Base-by-base conservation (phyloP, 2,888 invertebrate species). In the Gastracanthus pulcherrimus region DNA sequence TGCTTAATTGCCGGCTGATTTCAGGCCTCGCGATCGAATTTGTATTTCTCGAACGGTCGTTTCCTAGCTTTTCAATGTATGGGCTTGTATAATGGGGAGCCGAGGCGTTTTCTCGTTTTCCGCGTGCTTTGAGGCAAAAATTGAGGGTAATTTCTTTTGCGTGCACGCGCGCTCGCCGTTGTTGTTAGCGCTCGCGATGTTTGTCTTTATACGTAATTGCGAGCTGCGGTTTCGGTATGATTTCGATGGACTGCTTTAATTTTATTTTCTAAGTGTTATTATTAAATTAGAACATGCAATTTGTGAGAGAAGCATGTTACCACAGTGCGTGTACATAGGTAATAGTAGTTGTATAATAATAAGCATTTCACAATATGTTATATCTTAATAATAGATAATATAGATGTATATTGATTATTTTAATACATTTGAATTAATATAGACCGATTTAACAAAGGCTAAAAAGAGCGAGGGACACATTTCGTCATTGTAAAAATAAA, bases 1-100 rank as follows among this genome's bases (percentile, higher is more conserved):
- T 77, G 66, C 71, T 72, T 72, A 76, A 77, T 81, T 70, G 66
- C 55, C n/a, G 41, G 71, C 23, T 45, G 41, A 62, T 62, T 72
- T 62, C 51, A 51, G 26, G 71, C 71, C 31, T 41, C 9, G 34
- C 38, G 23, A 75, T 76, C 36, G 29, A 76, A 66, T 76, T 66
- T 31, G 41, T 58, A n/a, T 69, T 31, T 26, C 34, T 29, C 26
- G 16, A n/a, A n/a, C n/a, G n/a, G n/a, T n/a, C n/a, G n/a, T n/a
- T n/a, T n/a, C n/a, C n/a, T n/a, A n/a, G n/a, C n/a, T n/a, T n/a
- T n/a, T n/a, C n/a, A n/a, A n/a, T n/a, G n/a, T n/a, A n/a, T 26
- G 26, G 55, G 41, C 19, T 66, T 9, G 23, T 66, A 6, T 36
- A 29, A 55, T 9, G 26, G 23, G 23, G 23, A n/a, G n/a, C n/a